Evolutionary conservation across 2,888 invertebrate species (phyloP), one percentile per base, ranked within the genome.

Genomic region (Petrophora chlorosata): DNA sequence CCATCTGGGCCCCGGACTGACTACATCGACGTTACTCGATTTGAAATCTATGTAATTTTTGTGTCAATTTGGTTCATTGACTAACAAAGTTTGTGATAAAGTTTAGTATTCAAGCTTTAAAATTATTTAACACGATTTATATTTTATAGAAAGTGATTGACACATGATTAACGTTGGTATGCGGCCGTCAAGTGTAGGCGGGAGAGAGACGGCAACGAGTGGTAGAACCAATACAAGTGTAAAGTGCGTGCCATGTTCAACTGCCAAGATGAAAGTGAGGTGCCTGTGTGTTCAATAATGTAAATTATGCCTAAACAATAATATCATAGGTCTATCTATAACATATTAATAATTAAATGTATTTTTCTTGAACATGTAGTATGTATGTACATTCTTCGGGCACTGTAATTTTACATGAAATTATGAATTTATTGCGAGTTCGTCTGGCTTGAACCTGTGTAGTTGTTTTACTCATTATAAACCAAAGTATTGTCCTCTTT

Each of bases 281-380:
- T 82, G 87, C 88, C 87, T 85, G 83, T 80, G 89, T 88, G 88
- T 89, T 88, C 87, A 88, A 73, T 68, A 71, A 73, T 61, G 61
- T 74, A 68, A 70, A 65, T 66, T 69, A 72, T 69, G 69, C 63
- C 47, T 75, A 66, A 67, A 75, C 68, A 67, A 65, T 67, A 67
- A 67, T 70, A 65, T 67, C 69, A 63, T 61, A 61, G 48, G 32
- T 49, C 38, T 56, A 40, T 38, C 45, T 34, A 3, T 44, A 50
- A 39, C 26, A 32, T 47, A 40, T 46, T 46, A 38, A 43, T 29
- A 35, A 22, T 32, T 39, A 47, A 47, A 47, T 47, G 42, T 52
- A 41, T 52, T 52, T 55, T 49, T 42, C 43, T 53, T 44, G 40
- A 39, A 36, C 42, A 22, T 44, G 28, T 48, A 38, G 42, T 17